These are phyloP conservation scores for Rhabdophis nuchalis DNA, from an alignment of 2,797 vertebrate species.

Conservation along the genomic window DNA sequence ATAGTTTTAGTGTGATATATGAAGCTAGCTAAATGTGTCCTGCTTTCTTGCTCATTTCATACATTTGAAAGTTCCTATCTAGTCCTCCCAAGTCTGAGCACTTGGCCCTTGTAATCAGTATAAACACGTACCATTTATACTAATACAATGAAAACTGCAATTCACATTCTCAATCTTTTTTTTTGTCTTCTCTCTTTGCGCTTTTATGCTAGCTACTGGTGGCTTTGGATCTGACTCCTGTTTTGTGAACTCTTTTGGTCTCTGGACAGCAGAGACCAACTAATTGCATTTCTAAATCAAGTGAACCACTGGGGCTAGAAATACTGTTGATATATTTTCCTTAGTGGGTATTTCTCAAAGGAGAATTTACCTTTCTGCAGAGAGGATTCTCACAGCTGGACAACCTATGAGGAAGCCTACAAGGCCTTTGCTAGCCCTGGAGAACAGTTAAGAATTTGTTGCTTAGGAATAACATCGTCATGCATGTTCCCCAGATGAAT, in stretches of 20 bases:
- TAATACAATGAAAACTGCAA: neutral
- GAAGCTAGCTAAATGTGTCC: neutral
- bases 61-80: neutral
- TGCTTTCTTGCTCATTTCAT: neutral
- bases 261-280: neutral
- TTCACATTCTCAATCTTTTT: neutral
- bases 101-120: neutral
- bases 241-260: neutral
- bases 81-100: neutral
- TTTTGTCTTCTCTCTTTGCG: neutral
- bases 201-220: neutral
- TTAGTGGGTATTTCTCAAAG: neutral
- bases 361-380: neutral
- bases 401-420: neutral
- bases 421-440: neutral
- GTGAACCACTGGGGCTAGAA: neutral
- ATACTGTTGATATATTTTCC: neutral
- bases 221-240: neutral
- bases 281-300: neutral
- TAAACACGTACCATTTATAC: neutral
- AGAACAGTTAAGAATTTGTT: neutral
- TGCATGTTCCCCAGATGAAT: neutral
- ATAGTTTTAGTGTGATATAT: neutral
- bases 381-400: neutral
- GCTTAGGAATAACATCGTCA: neutral